Percentiles rank a stretch among this genome's conserved stretches.
Conservation (phyloP, 2,113 vertebrate species). For the Hiodon alosoides region DNA sequence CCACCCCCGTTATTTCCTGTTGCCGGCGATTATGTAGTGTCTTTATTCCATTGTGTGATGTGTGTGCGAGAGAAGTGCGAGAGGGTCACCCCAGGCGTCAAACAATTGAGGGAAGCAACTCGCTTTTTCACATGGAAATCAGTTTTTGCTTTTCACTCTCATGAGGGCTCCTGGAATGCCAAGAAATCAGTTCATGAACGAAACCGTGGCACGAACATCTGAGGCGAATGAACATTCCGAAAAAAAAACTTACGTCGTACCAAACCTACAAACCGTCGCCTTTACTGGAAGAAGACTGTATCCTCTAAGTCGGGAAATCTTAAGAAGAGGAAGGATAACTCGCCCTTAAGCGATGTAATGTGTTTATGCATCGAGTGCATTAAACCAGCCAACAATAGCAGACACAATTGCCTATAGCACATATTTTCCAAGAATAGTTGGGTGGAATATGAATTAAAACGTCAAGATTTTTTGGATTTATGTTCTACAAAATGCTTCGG, state of each 20-base stretch:
- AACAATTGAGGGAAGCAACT: neutral
- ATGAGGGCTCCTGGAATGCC: conserved; percentile 15
- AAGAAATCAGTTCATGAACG: neutral
- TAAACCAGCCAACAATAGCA: no score
- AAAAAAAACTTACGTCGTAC: neutral
- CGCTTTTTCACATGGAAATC: conserved; percentile 27
- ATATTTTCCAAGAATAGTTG: no score
- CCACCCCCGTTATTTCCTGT: conserved; percentile 19
- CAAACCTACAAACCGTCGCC: no score
- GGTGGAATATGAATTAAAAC: no score
- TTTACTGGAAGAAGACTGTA: no score
- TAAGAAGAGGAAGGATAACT: no score
- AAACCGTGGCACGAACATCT: neutral
- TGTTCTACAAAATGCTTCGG: conserved; percentile 45
- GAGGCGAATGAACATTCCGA: neutral
- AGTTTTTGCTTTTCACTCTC: conserved; percentile 7
- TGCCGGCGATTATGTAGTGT: neutral
- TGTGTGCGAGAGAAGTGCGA: conserved; percentile 9
- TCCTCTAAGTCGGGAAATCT: no score
- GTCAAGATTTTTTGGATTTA: no score
- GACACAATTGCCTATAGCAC: no score
- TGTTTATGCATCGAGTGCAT: no score
- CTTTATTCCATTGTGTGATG: conserved; percentile 17
- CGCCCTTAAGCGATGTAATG: no score
- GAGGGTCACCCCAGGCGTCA: conserved; percentile 13